A percentile compares a stretch with the other conserved stretches of the same genome.
Conservation (phyloP, 2,888 invertebrate species). For the Euzetes globulus region DNA sequence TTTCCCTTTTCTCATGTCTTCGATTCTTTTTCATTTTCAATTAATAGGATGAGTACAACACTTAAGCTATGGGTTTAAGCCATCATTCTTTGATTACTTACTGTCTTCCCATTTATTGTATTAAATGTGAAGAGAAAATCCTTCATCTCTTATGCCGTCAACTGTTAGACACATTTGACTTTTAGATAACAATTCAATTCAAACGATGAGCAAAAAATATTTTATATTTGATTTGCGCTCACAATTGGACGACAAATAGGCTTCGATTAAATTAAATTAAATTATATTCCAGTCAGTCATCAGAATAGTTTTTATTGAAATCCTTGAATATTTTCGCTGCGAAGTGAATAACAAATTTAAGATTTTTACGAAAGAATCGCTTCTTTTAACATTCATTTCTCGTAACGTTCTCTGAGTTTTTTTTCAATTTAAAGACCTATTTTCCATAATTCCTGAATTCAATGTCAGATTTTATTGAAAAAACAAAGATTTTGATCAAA, state of each 20-base stretch:
- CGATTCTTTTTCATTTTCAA: not conserved
- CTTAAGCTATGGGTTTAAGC: slow-evolving; percentile 2
- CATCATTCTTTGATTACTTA: slow-evolving; percentile 21
- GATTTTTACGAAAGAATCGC: too few species aligned
- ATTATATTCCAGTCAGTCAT: too few species aligned
- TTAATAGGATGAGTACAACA: slow-evolving; percentile 16
- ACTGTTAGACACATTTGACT: not conserved
- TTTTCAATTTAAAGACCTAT: too few species aligned
- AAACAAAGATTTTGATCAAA: too few species aligned
- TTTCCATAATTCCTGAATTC: too few species aligned
- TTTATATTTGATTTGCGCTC: not conserved
- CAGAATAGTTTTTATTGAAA: too few species aligned
- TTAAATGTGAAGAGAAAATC: slow-evolving; percentile 5
- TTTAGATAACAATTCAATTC: not conserved
- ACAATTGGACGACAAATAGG: not conserved
- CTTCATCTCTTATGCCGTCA: not conserved
- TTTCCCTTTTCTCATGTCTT: not conserved
- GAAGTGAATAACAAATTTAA: too few species aligned
- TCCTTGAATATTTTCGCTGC: too few species aligned
- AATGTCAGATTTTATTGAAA: too few species aligned
- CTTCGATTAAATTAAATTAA: not conserved
- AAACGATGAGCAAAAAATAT: not conserved
- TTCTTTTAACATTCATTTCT: too few species aligned
- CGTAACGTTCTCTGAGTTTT: too few species aligned
- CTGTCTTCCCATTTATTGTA: not conserved